These are phyloP conservation scores for Sminthurides aquaticus DNA, from an alignment of 2,888 invertebrate genomes.

Conservation along the genomic window DNA sequence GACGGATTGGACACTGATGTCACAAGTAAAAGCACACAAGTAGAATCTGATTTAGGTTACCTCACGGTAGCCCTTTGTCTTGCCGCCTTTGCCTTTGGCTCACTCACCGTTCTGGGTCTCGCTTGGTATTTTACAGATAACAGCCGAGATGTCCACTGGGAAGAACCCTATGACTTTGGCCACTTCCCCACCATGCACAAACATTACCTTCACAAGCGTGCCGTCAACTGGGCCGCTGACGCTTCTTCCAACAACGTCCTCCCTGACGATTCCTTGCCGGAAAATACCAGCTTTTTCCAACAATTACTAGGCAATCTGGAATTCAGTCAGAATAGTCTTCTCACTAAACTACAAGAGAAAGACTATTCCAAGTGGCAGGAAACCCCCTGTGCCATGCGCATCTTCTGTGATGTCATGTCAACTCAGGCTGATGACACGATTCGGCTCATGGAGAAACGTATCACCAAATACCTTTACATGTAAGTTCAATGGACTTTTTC, in stretches of 20 bases:
- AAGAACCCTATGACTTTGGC: conserved; percentile 19
- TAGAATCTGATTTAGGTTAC: conserved; percentile 36
- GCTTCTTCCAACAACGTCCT: conserved; percentile 13
- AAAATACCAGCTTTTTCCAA: conserved; percentile 38
- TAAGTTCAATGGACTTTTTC: conserved; percentile 52
- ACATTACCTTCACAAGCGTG: not conserved
- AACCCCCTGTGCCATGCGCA: conserved; percentile 67
- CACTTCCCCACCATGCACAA: conserved; percentile 19
- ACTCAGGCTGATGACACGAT: conserved; percentile 62
- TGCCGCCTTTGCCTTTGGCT: conserved; percentile 38
- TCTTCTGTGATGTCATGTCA: conserved; percentile 68
- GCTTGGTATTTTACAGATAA: conserved; percentile 41
- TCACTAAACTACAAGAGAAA: conserved; percentile 45
- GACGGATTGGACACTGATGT: conserved; percentile 12
- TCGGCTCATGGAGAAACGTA: conserved; percentile 71
- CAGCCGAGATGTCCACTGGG: conserved; percentile 13
- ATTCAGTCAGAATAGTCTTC: conserved; percentile 46
- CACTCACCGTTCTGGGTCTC: conserved; percentile 40
- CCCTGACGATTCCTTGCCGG: conserved; percentile 18
- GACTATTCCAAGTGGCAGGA: conserved; percentile 59
- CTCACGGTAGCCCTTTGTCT: conserved; percentile 32
- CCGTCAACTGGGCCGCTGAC: not conserved
- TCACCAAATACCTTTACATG: conserved; percentile 64
- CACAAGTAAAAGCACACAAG: conserved; percentile 36
- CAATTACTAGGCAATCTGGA: conserved; percentile 41